Evolutionary conservation across 2,888 invertebrate genomes (phyloP), one percentile per base, ranked within the genome.

Genomic region (Eupithecia vulgata): DNA sequence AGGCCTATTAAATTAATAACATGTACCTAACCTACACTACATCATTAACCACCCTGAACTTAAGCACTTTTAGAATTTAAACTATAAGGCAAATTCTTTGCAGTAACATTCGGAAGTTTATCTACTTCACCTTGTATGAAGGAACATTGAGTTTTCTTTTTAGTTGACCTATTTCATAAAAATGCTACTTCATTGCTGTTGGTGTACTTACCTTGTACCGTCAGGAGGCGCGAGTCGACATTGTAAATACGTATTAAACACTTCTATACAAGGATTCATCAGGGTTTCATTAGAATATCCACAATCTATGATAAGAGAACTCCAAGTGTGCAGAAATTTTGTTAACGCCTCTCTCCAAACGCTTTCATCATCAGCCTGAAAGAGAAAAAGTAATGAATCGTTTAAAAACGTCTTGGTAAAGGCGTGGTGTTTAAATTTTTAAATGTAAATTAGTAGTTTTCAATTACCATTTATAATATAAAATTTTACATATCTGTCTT

Each of bases 151-250:
- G 13, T 40, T 45, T 45, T 45, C 45, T 45, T 45, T 45, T 45
- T 6, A 45, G 17, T 15, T 45, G 6, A 17, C 45, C 45, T 45
- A 17, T 17, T 45, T 45, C 17, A 45, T 45, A 17, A 45, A 45
- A 17, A 45, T 5, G 5, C 1, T 17, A 45, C 45, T 17, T 45
- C 17, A 45, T 45, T 45, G 45, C 45, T 42, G 7, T 45, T 37
- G 37, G 8, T 37, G 17, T 45, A 17, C 21, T 25, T 70, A 73
- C 92, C 96, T 95, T 72, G 94, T 94, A 6, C 95, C 98, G 86
- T 98, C 97, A 0, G 98, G 98, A 0, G 97, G 96, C 10, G 97
- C 96, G 76, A 98, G 91, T 88, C 98, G 97, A 83, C 96, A 96
- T 83, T 97, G 96, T 65, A 98, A 89, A 86, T 97, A 98, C 4